Conservation (phyloP, 2,888 invertebrate species). For the Callyntrura sp. region DNA sequence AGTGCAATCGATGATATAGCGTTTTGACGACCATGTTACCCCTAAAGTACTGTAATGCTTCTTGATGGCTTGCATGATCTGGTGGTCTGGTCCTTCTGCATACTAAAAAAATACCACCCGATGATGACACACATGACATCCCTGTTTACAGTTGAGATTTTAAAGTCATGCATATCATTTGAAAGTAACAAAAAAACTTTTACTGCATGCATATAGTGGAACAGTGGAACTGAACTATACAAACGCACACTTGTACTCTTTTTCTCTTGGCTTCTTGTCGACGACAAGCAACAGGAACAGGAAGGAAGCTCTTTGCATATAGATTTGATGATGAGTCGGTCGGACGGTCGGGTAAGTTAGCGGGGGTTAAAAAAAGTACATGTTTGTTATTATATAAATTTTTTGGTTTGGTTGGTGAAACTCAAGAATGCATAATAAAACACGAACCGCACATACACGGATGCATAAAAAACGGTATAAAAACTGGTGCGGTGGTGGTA, state of each 20-base stretch:
- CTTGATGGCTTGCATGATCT: too few relatives aligned
- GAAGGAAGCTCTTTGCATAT: slow-evolving; percentile 77
- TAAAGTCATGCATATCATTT: not conserved
- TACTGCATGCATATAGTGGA: not conserved
- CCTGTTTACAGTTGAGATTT: not conserved
- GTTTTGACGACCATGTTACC: too few relatives aligned
- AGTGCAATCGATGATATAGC: slow-evolving; percentile 4
- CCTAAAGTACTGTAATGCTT: too few relatives aligned
- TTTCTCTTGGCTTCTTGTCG: not conserved
- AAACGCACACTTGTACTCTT: not conserved
- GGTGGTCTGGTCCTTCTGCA: not conserved
- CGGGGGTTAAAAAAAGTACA: too few relatives aligned
- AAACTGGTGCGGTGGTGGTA: too few relatives aligned
- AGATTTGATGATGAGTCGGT: slow-evolving; percentile 41
- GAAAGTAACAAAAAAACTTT: too few relatives aligned
- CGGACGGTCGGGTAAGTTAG: too few relatives aligned
- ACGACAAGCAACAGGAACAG: slow-evolving; percentile 21
- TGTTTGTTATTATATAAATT: not conserved
- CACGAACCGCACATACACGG: not conserved
- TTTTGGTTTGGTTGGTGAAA: too few relatives aligned
- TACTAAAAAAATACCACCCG: not conserved
- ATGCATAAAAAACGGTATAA: not conserved
- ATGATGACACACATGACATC: slow-evolving; percentile 28
- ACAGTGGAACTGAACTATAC: not conserved
- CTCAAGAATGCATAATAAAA: not conserved